These are phyloP conservation scores for Automeris io DNA, from an alignment of 2,888 invertebrate species.

Conservation along the genomic window DNA sequence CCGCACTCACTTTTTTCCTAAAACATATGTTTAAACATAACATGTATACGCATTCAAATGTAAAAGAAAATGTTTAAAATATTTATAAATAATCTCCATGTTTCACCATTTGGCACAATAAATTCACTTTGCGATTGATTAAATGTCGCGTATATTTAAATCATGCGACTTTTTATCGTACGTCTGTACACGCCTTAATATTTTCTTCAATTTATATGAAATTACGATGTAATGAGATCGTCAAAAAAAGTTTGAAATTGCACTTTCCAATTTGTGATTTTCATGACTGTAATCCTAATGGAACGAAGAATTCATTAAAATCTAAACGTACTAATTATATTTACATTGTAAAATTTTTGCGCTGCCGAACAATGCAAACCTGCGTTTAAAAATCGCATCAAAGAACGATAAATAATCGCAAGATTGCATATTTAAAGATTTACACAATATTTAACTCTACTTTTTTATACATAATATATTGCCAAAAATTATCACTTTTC, in stretches of 20 bases:
- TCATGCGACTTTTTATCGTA: neutral
- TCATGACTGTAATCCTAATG: neutral
- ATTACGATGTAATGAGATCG: slow-evolving; percentile 1
- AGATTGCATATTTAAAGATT: no score
- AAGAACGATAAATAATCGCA: neutral
- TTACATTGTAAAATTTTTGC: slow-evolving; percentile 2
- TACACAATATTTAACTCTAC: no score
- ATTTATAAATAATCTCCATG: neutral
- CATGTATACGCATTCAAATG: neutral
- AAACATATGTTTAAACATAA: no score
- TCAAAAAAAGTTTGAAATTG: neutral
- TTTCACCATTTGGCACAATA: slow-evolving; percentile 2
- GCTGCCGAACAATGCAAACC: neutral
- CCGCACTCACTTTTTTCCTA: no score
- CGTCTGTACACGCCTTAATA: neutral
- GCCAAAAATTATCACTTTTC: no score
- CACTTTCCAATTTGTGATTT: neutral
- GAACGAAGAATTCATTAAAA: neutral
- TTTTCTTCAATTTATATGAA: neutral
- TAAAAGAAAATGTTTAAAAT: neutral
- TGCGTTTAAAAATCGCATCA: neutral
- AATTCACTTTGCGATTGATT: neutral
- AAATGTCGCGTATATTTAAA: neutral
- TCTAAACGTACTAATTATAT: neutral
- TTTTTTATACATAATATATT: no score